Percentiles rank a stretch among this genome's conserved stretches.
Conservation (phyloP, 1,140 invertebrate genomes). For the Listronotus oregonensis region DNA sequence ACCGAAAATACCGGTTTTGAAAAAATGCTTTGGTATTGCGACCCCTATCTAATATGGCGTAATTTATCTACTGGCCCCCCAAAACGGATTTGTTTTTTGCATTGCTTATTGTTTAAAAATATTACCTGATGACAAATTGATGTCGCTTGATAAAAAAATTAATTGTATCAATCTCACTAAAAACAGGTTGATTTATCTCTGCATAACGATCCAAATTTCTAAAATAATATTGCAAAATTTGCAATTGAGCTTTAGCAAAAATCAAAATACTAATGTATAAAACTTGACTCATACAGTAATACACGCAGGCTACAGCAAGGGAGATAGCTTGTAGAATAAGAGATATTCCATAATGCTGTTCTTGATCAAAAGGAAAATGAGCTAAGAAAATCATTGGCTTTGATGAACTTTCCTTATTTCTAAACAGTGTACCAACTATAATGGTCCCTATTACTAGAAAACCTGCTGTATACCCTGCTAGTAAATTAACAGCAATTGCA, state of each 20-base stretch:
- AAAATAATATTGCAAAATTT: constrained; percentile 8
- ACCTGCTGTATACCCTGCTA: not conserved
- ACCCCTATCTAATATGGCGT: no score
- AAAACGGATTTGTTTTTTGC: no score
- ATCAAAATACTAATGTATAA: constrained; percentile 7
- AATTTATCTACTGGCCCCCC: no score
- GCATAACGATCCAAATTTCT: constrained; percentile 3
- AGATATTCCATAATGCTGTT: constrained; percentile 2
- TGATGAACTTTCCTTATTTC: not conserved
- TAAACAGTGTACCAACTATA: not conserved
- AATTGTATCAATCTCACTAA: not conserved
- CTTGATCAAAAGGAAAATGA: constrained; percentile 19
- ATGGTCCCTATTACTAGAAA: constrained; percentile 3
- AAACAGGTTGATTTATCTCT: not conserved
- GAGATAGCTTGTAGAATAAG: constrained; percentile 8
- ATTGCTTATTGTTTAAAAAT: no score
- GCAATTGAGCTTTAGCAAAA: constrained; percentile 7
- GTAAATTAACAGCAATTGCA: not conserved
- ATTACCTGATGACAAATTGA: constrained; percentile 14
- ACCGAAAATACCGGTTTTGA: no score
- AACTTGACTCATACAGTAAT: constrained; percentile 19
- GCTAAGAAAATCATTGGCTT: constrained; percentile 18
- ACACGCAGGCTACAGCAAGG: not conserved
- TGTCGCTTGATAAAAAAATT: constrained; percentile 1
- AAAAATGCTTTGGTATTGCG: no score